phyloP scores from a whole-genome alignment of 2,113 vertebrate species.

The Pungitius pungitius region DNA sequence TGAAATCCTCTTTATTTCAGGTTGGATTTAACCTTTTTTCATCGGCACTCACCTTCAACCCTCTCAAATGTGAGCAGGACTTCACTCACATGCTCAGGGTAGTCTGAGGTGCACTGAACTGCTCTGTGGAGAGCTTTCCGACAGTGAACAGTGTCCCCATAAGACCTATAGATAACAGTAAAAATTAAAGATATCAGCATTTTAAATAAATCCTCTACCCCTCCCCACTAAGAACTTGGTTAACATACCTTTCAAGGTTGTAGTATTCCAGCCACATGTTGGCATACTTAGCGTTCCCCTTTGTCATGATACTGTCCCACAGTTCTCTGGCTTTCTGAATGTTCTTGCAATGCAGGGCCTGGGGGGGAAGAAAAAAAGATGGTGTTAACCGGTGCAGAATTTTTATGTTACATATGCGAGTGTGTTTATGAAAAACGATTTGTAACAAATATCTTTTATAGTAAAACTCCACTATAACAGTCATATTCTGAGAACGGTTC shows the following conservation, averaged over 20 bases:
- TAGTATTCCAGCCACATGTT: slow-evolving; percentile 99
- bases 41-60: slow-evolving; percentile 87
- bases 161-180: slow-evolving; percentile 79
- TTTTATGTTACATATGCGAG: neutral
- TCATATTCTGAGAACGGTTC: neutral
- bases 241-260: slow-evolving; percentile 90
- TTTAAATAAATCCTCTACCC: neutral
- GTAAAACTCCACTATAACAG: neutral
- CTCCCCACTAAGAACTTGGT: neutral
- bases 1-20: neutral
- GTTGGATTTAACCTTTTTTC: neutral
- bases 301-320: slow-evolving; percentile 98
- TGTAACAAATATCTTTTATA: neutral
- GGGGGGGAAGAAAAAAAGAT: neutral
- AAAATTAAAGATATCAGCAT: neutral
- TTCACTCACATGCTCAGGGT: slow-evolving; percentile 96
- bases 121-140: slow-evolving; percentile 94
- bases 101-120: slow-evolving; percentile 95
- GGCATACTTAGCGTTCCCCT: slow-evolving; percentile 96
- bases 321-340: slow-evolving; percentile 98
- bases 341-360: slow-evolving; percentile 95
- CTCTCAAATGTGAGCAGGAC: slow-evolving; percentile 95
- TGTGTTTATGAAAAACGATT: neutral
- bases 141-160: slow-evolving; percentile 90
- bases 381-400: neutral